Evolutionary conservation across 2,888 invertebrate species (phyloP), one percentile per base, ranked within the genome.

Genomic region (Bursaphelenchus okinawaensis): DNA sequence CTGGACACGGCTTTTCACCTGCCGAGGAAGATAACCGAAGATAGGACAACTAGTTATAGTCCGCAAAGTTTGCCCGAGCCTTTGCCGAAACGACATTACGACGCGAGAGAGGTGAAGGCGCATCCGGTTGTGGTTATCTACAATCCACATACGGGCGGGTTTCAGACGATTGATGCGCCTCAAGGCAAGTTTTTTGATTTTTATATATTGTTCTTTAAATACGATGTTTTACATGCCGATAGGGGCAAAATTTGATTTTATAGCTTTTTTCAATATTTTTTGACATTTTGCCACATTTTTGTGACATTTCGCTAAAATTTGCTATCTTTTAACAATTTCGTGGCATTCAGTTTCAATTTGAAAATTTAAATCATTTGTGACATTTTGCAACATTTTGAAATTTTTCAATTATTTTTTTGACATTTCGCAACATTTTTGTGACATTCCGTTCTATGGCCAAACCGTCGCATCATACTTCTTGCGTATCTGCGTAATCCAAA

Each of bases 81-180:
- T 12, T 19, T n/a, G 8, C 50, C 19, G 51, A 26, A 22, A 12
- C n/a, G 51, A 23, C 31, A 27, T 27, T 59, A 8, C 16, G 67
- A n/a, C 58, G 50, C 28, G 4, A 20, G 52, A 28, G 40, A 66
- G 7, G 61, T 72, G 50, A 71, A 69, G 31, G 23, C 61, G n/a
- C 67, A 62, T 7, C 73, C 70, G 6, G 65, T 70, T 6, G 62
- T 69, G 23, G 69, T 70, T n/a, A 51, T 70, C 28, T 69, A 73
- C 51, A 64, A 73, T 9, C 71, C 67, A 20, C 19, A 31, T 0
- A 50, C 29, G 7, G 58, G 29, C 6, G 57, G 28, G 8, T 68
- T 71, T 24, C 58, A 55, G 23, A 56, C 64, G 2, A 69, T 71
- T 12, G 70, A 67, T 31, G 63, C 71, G n/a, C 28, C 52, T 23